Base-by-base conservation (phyloP, 2,797 vertebrate genomes). In the Lacerta viridis region DNA sequence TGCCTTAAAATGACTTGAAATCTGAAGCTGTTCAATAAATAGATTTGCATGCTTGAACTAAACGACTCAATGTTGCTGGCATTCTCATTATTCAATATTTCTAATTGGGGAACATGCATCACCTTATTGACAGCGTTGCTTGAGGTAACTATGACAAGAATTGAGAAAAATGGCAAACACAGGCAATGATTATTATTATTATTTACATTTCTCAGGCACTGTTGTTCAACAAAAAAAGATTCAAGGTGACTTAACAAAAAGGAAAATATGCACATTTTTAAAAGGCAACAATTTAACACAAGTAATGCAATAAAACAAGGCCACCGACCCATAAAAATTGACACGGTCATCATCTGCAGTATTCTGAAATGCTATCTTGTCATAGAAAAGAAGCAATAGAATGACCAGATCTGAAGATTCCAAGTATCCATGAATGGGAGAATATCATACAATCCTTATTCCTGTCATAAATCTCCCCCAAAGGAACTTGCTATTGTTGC, bases 1-100 rank as follows among this genome's bases (percentile, higher is more conserved):
- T 94, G 89, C 80, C 93, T 92, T 92, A 94, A 94, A 55, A 94
- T 94, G 92, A 92, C 88, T 94, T 72, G 86, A 92, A 39, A 90
- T 92, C 77, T 76, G 90, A 88, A 95, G 92, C 89, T 87, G 86
- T 89, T 93, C 89, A 84, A 90, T 88, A 90, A 93, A 94, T 90
- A 90, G 55, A 94, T 88, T 92, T 59, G 29, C 50, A 90, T 89
- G 87, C 94, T 95, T 94, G 95, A 95, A 94, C 89, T 91, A 93
- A 95, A 92, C 92, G 89, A 93, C 89, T 92, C 71, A 88, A 78
- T 92, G 94, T 94, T 90, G n/a, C 92, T 93, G 81, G 91, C 90
- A 89, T 46, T 50, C 77, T 95, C 89, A 92, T 95, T 93, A 95
- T 80, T 77, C 91, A 92, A 91, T 91, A 93, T 92, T 93, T 93